phyloP scores from a whole-genome alignment of 2,113 vertebrate genomes.

The Lasiurus borealis region DNA sequence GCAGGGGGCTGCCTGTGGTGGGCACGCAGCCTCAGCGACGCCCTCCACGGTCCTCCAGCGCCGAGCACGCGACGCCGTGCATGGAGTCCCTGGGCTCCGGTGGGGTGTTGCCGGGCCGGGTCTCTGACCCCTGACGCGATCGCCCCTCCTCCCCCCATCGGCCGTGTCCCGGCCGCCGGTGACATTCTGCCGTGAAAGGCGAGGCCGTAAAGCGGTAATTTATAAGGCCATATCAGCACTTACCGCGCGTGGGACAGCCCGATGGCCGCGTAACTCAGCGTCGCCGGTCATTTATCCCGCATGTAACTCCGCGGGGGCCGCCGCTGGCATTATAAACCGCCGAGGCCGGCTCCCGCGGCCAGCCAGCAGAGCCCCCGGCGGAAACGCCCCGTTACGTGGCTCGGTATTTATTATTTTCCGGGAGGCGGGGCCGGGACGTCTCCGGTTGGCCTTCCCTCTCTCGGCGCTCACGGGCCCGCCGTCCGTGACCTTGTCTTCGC shows the following conservation, averaged over 20 bases:
- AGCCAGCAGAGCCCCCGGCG: slow-evolving; percentile 86
- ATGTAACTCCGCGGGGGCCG: slow-evolving; percentile 88
- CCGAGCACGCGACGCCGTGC: slow-evolving; percentile 57
- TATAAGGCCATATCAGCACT: slow-evolving; percentile 89
- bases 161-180: slow-evolving; percentile 85
- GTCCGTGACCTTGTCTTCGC: slow-evolving; percentile 60
- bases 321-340: slow-evolving; percentile 89
- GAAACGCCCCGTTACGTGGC: slow-evolving; percentile 84
- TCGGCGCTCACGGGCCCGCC: slow-evolving; percentile 65
- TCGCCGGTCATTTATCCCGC: slow-evolving; percentile 89
- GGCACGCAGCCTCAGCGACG: neutral
- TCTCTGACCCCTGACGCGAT: slow-evolving; percentile 79
- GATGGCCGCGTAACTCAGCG: slow-evolving; percentile 88
- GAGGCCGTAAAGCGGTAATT: slow-evolving; percentile 88
- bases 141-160: slow-evolving; percentile 83
- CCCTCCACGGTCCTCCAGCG: slow-evolving; percentile 64
- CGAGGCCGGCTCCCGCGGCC: slow-evolving; percentile 86
- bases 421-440: slow-evolving; percentile 82
- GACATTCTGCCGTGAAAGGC: slow-evolving; percentile 88
- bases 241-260: slow-evolving; percentile 88
- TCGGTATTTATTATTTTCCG: slow-evolving; percentile 85
- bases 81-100: slow-evolving; percentile 68
- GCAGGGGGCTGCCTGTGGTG: neutral
- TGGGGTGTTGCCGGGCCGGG: slow-evolving; percentile 13
- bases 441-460: slow-evolving; percentile 73